Percentiles rank a stretch among this genome's conserved stretches.
phyloP scores from a whole-genome alignment of 2,113 vertebrate genomes.

The Larimichthys crocea region DNA sequence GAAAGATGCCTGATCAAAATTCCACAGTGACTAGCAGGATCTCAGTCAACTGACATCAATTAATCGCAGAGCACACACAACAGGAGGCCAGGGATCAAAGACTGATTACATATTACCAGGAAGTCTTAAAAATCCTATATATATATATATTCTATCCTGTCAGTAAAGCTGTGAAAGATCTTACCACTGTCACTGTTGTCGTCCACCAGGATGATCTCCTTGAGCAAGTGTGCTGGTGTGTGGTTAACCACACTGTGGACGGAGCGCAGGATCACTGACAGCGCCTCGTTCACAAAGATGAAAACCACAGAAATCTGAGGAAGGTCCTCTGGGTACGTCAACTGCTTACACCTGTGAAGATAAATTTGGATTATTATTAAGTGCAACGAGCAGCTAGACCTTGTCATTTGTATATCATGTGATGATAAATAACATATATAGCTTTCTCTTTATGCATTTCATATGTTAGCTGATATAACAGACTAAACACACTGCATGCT shows the following conservation, averaged over 20 bases:
- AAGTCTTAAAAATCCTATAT: background rate
- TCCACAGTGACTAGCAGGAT: background rate
- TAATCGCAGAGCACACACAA: background rate
- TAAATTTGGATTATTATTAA: background rate
- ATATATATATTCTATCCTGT: background rate
- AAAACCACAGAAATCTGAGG: constrained; percentile 98
- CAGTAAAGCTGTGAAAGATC: constrained; percentile 17
- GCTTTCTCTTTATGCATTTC: background rate
- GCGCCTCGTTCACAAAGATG: constrained; percentile 97
- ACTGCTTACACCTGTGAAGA: constrained; percentile 89
- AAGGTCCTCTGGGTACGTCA: constrained; percentile 88
- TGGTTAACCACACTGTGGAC: constrained; percentile 98
- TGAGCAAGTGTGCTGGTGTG: constrained; percentile 94
- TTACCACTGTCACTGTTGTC: constrained; percentile 98
- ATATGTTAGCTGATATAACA: background rate
- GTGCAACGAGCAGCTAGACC: background rate
- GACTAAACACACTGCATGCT: background rate
- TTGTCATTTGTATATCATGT: background rate
- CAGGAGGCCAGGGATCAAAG: background rate
- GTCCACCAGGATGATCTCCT: constrained; percentile 97
- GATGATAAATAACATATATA: background rate
- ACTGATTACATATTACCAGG: background rate
- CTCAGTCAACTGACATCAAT: background rate
- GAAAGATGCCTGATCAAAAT: background rate
- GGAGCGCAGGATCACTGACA: constrained; percentile 96